phyloP scores from a whole-genome alignment of 2,113 vertebrate species.

The Zapus hudsonius region DNA sequence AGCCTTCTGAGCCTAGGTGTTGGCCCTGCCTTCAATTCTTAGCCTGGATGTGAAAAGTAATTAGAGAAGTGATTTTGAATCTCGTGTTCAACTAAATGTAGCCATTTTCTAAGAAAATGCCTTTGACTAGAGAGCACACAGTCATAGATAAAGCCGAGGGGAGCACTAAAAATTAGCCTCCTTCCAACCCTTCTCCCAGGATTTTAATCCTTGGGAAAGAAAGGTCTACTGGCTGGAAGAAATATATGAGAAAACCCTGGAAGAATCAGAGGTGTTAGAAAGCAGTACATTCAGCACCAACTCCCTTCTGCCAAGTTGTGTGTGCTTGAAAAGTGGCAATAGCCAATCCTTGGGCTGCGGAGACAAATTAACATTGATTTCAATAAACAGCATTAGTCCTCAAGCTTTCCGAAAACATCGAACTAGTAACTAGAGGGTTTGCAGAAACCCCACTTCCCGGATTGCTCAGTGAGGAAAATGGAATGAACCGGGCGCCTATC shows the following conservation, averaged over 20 bases:
- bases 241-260: neutral
- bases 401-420: neutral
- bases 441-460: conserved; percentile 64
- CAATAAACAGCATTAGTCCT: neutral
- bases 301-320: neutral
- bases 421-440: neutral
- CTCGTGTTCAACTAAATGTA: neutral
- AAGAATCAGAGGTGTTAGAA: conserved; percentile 40
- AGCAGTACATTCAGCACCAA: conserved; percentile 7
- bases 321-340: neutral
- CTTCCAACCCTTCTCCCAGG: neutral
- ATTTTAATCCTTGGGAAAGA: conserved; percentile 31
- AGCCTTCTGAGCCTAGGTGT: neutral
- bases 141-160: neutral
- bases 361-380: neutral
- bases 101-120: conserved; percentile 4
- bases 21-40: neutral
- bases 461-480: neutral
- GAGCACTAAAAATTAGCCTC: neutral
- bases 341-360: neutral
- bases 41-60: neutral
- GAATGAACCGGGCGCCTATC: neutral
- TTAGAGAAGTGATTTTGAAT: neutral
- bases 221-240: neutral
- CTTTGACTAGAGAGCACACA: neutral